These are phyloP conservation scores for Falcaria lacertinaria DNA, from an alignment of 2,888 invertebrate genomes.

Conservation along the genomic window DNA sequence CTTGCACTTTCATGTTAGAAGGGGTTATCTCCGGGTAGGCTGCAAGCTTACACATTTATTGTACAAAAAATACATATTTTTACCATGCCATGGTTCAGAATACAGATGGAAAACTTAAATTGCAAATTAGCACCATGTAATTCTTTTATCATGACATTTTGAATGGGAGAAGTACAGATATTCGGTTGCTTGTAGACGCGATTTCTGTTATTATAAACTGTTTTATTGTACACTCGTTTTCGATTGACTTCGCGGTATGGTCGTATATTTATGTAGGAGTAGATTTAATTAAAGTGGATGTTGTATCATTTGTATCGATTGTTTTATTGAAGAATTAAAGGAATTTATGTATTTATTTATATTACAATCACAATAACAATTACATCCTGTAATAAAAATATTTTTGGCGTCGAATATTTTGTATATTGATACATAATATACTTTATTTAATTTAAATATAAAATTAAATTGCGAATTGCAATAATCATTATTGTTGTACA, in stretches of 20 bases:
- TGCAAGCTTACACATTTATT: too few species aligned
- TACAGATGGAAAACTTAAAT: too few species aligned
- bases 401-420: slow-evolving; percentile 14
- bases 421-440: slow-evolving; percentile 20
- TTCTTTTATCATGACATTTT: too few species aligned
- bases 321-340: neutral
- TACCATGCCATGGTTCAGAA: too few species aligned
- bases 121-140: too few species aligned
- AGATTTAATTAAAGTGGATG: neutral
- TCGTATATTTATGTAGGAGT: neutral
- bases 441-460: slow-evolving; percentile 21
- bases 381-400: slow-evolving; percentile 61
- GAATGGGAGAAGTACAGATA: too few species aligned
- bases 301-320: neutral
- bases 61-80: too few species aligned
- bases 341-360: neutral
- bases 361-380: slow-evolving; percentile 19
- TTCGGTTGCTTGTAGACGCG: neutral
- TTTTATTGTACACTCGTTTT: neutral
- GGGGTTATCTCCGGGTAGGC: too few species aligned
- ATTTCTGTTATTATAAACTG: neutral
- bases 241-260: neutral
- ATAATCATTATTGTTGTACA: slow-evolving; percentile 8
- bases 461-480: slow-evolving; percentile 10
- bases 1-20: too few species aligned